Evolutionary conservation across 2,113 vertebrate species (phyloP), one percentile per base, ranked within the genome.

Genomic region (Amazona guildingii): DNA sequence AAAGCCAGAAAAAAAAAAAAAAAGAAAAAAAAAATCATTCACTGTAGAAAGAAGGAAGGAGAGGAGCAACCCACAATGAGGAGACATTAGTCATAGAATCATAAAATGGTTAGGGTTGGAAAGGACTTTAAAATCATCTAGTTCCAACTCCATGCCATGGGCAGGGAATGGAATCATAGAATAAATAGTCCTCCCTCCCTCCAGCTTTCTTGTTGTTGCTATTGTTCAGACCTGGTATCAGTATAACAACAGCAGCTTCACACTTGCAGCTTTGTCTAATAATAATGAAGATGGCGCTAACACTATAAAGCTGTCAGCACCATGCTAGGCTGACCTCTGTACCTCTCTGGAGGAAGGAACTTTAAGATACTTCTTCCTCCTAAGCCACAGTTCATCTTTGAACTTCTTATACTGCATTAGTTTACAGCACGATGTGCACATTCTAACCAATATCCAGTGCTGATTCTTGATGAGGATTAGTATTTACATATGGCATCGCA

Each of bases 401-500:
- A 95, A 72, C 67, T 77, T 94, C 88, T 84, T 86, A 83, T 29
- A 76, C 52, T 95, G 93, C 83, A 67, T 84, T 72, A 91, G 77
- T 89, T 98, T 91, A 87, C 90, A 77, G 81, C 55, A 88, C n/a
- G 20, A 55, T 68, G 68, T 72, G 43, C 51, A 74, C 89, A 91
- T 55, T 85, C 35, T 88, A 91, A 90, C 8, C 11, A 73, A 63
- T 70, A 94, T 76, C 94, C 83, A 67, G 46, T 41, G 83, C 35
- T 48, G 49, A 63, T 96, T 92, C 79, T 94, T 83, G 72, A 87
- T 64, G 83, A 87, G 74, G 92, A 95, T 97, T 92, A 96, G 55
- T 77, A 67, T 95, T 97, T 96, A 89, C 81, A 94, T 83, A 85
- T 92, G 94, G 86, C 75, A 95, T 95, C 88, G n/a, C 90, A 94